Conservation (phyloP, 2,113 vertebrate genomes). For the Chaenocephalus aceratus region DNA sequence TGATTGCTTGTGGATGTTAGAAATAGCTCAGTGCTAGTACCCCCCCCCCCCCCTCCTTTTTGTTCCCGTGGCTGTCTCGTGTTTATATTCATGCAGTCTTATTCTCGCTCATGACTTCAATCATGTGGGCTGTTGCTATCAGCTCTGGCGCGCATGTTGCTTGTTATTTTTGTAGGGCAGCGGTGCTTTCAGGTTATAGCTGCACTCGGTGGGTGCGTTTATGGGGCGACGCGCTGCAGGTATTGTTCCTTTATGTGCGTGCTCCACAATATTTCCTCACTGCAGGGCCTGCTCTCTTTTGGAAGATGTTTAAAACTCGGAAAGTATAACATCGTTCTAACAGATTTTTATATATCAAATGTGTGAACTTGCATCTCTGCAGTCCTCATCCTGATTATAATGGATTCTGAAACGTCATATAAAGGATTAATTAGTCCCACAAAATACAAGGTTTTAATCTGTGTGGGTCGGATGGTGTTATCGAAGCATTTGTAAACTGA, state of each 20-base stretch:
- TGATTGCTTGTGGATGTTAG: slow-evolving; percentile 34
- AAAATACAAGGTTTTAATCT: slow-evolving; percentile 8
- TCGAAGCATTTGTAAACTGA: neutral
- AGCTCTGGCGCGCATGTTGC: slow-evolving; percentile 32
- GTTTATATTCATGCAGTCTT: slow-evolving; percentile 69
- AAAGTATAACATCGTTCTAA: slow-evolving; percentile 3
- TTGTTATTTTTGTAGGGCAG: slow-evolving; percentile 56
- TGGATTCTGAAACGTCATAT: neutral
- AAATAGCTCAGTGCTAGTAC: slow-evolving; percentile 38
- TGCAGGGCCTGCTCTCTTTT: slow-evolving; percentile 18
- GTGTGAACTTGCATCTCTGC: neutral
- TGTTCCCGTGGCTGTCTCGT: slow-evolving; percentile 56
- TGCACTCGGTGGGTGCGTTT: slow-evolving; percentile 35
- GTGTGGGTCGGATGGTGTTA: neutral
- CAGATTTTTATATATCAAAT: neutral
- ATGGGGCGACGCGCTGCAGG: slow-evolving; percentile 39
- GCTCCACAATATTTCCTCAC: slow-evolving; percentile 25
- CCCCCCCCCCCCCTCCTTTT: neutral
- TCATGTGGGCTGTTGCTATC: slow-evolving; percentile 46
- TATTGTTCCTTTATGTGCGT: slow-evolving; percentile 47
- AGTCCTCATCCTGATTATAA: slow-evolving; percentile 1
- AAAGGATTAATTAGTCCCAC: neutral
- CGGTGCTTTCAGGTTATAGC: slow-evolving; percentile 31
- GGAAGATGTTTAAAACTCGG: slow-evolving; percentile 12
- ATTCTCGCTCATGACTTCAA: slow-evolving; percentile 50